Conservation (phyloP, 2,113 vertebrate species). For the Herpailurus yagouaroundi region DNA sequence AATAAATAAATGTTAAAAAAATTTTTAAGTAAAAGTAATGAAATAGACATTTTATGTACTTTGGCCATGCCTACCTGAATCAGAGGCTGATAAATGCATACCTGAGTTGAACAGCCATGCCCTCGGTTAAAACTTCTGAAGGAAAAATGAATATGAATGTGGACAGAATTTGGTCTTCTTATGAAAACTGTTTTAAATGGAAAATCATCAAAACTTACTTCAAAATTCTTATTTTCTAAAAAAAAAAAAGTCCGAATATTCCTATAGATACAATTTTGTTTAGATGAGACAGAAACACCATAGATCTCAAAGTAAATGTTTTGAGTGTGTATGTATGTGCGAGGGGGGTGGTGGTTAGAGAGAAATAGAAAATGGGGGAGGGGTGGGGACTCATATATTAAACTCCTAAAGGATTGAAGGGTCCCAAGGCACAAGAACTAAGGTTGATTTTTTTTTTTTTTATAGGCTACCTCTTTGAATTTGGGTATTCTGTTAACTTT, state of each 20-base stretch:
- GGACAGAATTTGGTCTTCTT: background rate
- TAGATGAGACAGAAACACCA: background rate
- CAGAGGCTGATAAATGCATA: background rate
- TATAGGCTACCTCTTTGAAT: background rate
- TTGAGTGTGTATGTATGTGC: background rate
- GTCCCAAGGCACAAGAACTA: background rate
- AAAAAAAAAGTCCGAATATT: background rate
- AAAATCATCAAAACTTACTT: background rate
- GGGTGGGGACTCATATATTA: background rate
- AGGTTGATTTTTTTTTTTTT: background rate
- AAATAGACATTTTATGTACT: background rate
- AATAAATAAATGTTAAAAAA: too few relatives aligned
- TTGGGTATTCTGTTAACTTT: background rate
- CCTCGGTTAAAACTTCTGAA: background rate
- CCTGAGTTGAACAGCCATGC: background rate
- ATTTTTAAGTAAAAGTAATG: too few relatives aligned
- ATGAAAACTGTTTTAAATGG: background rate
- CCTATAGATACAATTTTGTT: background rate
- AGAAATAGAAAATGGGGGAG: background rate
- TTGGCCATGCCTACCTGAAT: background rate
- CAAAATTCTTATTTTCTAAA: background rate
- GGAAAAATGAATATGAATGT: background rate
- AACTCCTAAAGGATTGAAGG: background rate
- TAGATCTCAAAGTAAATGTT: background rate
- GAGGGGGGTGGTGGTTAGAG: background rate